Conservation (phyloP, 1,140 invertebrate species). For the Homalodisca vitripennis region DNA sequence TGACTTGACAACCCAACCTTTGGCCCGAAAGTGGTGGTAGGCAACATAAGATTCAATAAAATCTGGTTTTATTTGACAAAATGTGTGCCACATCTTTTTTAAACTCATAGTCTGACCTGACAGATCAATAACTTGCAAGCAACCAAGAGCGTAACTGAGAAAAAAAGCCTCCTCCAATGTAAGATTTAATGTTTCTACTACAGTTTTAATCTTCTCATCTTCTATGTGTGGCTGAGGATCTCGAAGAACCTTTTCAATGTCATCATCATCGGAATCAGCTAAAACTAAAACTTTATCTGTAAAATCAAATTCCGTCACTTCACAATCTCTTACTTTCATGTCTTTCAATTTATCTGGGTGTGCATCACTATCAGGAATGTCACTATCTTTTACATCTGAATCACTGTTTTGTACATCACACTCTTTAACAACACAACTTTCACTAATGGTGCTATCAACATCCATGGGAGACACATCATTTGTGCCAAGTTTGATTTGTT, state of each 20-base stretch:
- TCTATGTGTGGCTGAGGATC: conserved; percentile 50
- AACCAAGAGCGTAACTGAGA: conserved; percentile 69
- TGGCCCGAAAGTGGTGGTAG: conserved; percentile 84
- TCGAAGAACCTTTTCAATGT: conserved; percentile 62
- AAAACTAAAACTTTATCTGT: conserved; percentile 58
- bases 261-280: conserved; percentile 61
- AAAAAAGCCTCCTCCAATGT: conserved; percentile 79
- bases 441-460: too few species aligned
- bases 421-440: too few species aligned
- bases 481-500: too few species aligned
- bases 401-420: too few species aligned
- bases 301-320: too few species aligned
- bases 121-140: conserved; percentile 62
- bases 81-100: conserved; percentile 61
- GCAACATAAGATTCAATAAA: conserved; percentile 77
- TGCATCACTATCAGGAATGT: too few species aligned
- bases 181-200: conserved; percentile 63
- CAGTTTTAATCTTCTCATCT: conserved; percentile 39
- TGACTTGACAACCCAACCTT: conserved; percentile 87
- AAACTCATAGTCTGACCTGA: conserved; percentile 56
- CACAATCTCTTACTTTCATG: too few species aligned
- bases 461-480: too few species aligned
- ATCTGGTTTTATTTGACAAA: conserved; percentile 56
- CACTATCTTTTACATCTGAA: too few species aligned
- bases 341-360: too few species aligned